Base-by-base conservation (phyloP, 2,797 vertebrate species). In the Sorex maritimensis region DNA sequence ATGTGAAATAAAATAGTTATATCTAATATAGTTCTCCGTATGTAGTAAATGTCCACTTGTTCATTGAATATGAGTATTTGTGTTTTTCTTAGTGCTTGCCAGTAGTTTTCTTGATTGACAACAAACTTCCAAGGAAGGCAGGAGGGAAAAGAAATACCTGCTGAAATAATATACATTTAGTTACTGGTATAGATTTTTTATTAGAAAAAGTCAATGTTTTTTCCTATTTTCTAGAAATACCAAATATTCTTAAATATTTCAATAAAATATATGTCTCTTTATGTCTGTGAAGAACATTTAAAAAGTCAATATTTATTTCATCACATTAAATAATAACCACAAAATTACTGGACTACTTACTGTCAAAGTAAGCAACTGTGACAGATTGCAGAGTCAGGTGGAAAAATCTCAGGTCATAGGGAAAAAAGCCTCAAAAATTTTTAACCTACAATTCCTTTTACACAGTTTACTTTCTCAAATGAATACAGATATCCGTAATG, bases 231-330 rank as follows among this genome's bases (percentile, higher is more conserved):
- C 61, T 86, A 86, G 13, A 26, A 52, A 26, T 28, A n/a, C 24
- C 8, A 80, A 75, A 80, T 80, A 49, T 63, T 92, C 52, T 69
- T 75, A 9, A 91, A 46, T 10, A 63, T 78, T 6, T 10, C 9
- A 78, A 30, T 71, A 84, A 73, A 80, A 63, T 75, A 93, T 88
- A 80, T 44, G 5, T 10, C 2, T 68, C 6, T 10, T 63, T 85
- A 61, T 49, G 1, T n/a, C 44, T 81, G n/a, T 49, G 21, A 63
- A 8, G 1, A 92, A 74, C 5, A 68, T 30, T 38, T 67, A 85
- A 8, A 87, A 9, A 9, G 14, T 79, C 23, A 86, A 86, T 26
- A 83, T 83, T 77, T 86, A 72, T 77, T 91, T 30, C 58, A 52
- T 83, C 26, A 84, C 19, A 69, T 55, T 92, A 67, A 21, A 74